phyloP scores from a whole-genome alignment of 2,888 invertebrate species.

The Caenorhabditis wallacei region DNA sequence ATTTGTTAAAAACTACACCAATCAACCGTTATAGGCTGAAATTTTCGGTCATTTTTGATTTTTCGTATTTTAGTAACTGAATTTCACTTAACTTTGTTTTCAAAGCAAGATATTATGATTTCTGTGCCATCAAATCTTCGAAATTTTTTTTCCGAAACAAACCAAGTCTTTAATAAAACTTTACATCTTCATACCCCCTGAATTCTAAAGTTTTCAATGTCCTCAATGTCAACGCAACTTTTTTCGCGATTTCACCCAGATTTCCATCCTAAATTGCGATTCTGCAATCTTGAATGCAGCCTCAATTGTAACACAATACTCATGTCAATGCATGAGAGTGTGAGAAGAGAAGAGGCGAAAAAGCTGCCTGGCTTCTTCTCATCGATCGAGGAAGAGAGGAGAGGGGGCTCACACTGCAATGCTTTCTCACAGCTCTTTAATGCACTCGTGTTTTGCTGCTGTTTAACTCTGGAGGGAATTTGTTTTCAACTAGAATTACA shows the following conservation, averaged over 20 bases:
- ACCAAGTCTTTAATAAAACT: no score
- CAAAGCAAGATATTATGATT: no score
- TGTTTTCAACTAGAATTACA: neutral
- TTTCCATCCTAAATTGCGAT: neutral
- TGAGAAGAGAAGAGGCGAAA: neutral
- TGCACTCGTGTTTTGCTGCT: conserved; percentile 13
- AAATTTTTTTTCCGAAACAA: no score
- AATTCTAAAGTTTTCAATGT: neutral
- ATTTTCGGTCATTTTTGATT: no score
- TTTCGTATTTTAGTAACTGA: no score
- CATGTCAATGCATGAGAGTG: conserved; percentile 10
- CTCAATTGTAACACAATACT: conserved; percentile 36
- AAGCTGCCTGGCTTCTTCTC: conserved; percentile 14
- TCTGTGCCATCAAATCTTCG: no score
- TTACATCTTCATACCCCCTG: neutral
- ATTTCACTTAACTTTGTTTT: no score
- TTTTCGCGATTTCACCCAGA: neutral
- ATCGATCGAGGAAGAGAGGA: conserved; percentile 11
- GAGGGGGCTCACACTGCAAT: conserved; percentile 19
- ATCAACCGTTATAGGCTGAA: no score
- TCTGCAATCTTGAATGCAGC: conserved; percentile 10
- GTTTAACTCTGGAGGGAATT: conserved; percentile 23
- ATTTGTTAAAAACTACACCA: no score
- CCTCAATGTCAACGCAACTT: neutral
- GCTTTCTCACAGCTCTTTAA: conserved; percentile 2